Conservation (phyloP, 2,797 vertebrate genomes). For the Sus cebifrons region DNA sequence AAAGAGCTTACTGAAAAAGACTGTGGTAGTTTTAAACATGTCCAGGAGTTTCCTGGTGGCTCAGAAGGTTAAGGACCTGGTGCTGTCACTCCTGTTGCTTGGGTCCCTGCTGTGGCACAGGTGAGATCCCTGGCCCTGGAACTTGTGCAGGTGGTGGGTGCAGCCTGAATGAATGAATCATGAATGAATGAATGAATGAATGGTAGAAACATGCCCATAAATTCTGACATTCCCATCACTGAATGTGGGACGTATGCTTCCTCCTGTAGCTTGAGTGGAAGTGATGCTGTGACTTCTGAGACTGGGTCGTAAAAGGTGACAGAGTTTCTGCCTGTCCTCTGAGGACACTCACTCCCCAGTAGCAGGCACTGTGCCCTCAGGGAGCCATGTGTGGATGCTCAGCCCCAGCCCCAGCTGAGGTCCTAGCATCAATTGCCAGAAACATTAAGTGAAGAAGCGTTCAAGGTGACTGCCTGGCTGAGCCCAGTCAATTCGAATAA, state of each 20-base stretch:
- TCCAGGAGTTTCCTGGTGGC: too few species aligned
- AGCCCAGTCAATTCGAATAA: not conserved
- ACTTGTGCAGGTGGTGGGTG: too few species aligned
- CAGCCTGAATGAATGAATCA: too few species aligned
- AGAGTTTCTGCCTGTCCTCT: not conserved
- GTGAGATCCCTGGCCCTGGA: too few species aligned
- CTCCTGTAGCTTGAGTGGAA: not conserved
- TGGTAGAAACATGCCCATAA: not conserved
- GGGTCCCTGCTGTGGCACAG: too few species aligned
- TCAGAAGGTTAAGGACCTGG: too few species aligned
- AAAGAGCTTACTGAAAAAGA: not conserved
- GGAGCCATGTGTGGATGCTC: not conserved
- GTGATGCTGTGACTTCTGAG: not conserved
- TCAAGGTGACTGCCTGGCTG: not conserved
- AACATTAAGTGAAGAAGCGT: conserved; percentile 1
- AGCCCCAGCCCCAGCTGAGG: not conserved
- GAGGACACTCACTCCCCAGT: not conserved
- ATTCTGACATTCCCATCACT: not conserved
- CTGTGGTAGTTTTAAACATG: not conserved
- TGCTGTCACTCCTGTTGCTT: too few species aligned
- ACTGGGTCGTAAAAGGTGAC: not conserved
- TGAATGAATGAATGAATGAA: too few species aligned
- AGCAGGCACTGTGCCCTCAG: not conserved
- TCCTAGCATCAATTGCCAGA: not conserved
- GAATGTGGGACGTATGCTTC: too few species aligned